Evolutionary conservation across 2,113 vertebrate species (phyloP).

Genomic region (Dipodomys ordii): DNA sequence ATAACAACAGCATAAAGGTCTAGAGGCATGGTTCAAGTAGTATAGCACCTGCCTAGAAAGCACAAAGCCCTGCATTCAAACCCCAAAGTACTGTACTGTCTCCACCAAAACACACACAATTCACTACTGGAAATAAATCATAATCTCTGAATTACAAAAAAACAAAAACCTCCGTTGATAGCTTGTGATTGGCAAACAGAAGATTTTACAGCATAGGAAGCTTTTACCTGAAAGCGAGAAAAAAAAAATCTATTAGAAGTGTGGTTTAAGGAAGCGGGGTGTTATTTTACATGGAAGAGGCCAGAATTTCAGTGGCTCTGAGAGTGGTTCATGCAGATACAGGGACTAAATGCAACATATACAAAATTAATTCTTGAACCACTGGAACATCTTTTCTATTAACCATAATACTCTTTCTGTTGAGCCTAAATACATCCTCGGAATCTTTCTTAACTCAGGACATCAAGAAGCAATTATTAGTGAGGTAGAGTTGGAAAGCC

Average conservation of each 20-base stretch:
- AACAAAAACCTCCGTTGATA: neutral
- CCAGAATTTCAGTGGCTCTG: neutral
- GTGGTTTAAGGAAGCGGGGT: neutral
- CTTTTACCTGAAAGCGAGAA: neutral
- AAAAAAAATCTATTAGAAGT: neutral
- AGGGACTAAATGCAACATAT: rapidly evolving
- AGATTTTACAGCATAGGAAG: neutral
- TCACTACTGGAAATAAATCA: neutral
- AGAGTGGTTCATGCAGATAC: neutral
- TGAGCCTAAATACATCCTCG: neutral
- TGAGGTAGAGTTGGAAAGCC: neutral
- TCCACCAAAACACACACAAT: too few relatives aligned
- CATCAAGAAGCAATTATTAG: constrained; percentile 7
- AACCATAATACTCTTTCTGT: neutral
- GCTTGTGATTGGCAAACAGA: neutral
- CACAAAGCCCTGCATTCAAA: too few relatives aligned
- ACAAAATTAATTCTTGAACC: neutral
- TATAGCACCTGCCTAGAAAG: too few relatives aligned
- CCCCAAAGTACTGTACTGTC: too few relatives aligned
- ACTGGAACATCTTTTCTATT: too few relatives aligned
- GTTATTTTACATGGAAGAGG: neutral
- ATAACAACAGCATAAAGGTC: too few relatives aligned
- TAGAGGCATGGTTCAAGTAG: too few relatives aligned
- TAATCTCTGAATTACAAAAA: constrained; percentile 5
- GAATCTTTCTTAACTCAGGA: neutral